These are phyloP conservation scores for Sylvicola cinctus DNA, from an alignment of 2,888 invertebrate species.

Conservation along the genomic window DNA sequence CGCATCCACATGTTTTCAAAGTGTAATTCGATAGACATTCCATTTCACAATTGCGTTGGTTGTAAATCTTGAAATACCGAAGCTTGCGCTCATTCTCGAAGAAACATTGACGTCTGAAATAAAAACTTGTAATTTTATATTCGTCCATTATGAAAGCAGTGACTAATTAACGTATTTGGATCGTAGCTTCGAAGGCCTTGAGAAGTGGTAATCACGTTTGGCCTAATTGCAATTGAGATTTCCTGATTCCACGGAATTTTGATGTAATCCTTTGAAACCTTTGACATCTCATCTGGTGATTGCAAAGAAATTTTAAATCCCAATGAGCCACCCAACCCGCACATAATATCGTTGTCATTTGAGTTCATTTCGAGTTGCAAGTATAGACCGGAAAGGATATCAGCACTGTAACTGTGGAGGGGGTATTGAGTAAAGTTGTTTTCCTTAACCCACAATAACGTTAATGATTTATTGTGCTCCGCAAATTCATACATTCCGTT, in stretches of 20 bases:
- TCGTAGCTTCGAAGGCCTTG: constrained; percentile 32
- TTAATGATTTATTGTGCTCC: no score
- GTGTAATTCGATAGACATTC: constrained; percentile 53
- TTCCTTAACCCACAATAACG: no score
- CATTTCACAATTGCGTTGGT: constrained; percentile 50
- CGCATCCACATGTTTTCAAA: constrained; percentile 37
- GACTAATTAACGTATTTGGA: no score
- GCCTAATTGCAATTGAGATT: constrained; percentile 38
- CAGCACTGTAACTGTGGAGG: no score
- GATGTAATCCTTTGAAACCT: constrained; percentile 38
- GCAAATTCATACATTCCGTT: no score
- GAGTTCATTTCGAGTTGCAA: no score
- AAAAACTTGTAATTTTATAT: no score
- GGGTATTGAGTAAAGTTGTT: no score
- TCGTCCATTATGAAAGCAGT: no score
- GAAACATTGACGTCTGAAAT: constrained; percentile 45
- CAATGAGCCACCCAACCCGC: no score
- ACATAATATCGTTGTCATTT: no score
- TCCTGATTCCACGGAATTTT: constrained; percentile 38
- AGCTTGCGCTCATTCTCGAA: constrained; percentile 43
- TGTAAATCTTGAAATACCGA: constrained; percentile 43
- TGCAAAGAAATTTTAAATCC: constrained; percentile 39
- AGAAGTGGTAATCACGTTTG: constrained; percentile 46
- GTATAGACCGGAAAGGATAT: no score
- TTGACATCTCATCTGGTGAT: constrained; percentile 38